Conservation (phyloP, 2,797 vertebrate genomes). For the Lacerta agilis region DNA sequence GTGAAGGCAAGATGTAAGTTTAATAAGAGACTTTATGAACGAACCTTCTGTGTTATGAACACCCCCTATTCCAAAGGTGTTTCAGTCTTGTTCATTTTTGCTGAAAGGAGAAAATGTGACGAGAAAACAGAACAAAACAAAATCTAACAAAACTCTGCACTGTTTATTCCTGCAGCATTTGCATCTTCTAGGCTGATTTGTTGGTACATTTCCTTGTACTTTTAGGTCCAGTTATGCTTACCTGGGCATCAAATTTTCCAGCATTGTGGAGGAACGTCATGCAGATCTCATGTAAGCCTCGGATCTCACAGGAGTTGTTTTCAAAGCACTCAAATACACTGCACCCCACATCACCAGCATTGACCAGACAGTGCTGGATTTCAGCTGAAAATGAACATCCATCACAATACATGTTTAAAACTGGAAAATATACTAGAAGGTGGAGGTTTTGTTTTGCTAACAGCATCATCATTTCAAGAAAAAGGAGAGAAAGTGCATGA, state of each 20-base stretch:
- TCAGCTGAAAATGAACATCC: slow-evolving; percentile 85
- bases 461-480: slow-evolving; percentile 40
- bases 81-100: background rate
- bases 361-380: slow-evolving; percentile 98
- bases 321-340: slow-evolving; percentile 99
- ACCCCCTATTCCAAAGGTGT: background rate
- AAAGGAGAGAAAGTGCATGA: slow-evolving; percentile 36
- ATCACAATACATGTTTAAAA: slow-evolving; percentile 56
- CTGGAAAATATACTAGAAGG: slow-evolving; percentile 14
- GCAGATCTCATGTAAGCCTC: slow-evolving; percentile 97
- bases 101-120: background rate
- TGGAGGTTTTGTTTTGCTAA: slow-evolving; percentile 51
- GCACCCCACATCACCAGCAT: slow-evolving; percentile 97
- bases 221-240: slow-evolving; percentile 70
- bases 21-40: background rate
- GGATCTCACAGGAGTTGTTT: slow-evolving; percentile 99
- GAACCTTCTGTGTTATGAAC: background rate
- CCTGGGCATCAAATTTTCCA: slow-evolving; percentile 99
- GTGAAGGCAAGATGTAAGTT: background rate
- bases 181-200: background rate
- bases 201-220: background rate
- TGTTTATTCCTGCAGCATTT: background rate
- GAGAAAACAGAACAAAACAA: background rate
- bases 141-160: background rate
- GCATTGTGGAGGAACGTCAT: slow-evolving; percentile 99